Base-by-base conservation (phyloP, 2,888 invertebrate genomes). In the Choristoneura rosaceana region DNA sequence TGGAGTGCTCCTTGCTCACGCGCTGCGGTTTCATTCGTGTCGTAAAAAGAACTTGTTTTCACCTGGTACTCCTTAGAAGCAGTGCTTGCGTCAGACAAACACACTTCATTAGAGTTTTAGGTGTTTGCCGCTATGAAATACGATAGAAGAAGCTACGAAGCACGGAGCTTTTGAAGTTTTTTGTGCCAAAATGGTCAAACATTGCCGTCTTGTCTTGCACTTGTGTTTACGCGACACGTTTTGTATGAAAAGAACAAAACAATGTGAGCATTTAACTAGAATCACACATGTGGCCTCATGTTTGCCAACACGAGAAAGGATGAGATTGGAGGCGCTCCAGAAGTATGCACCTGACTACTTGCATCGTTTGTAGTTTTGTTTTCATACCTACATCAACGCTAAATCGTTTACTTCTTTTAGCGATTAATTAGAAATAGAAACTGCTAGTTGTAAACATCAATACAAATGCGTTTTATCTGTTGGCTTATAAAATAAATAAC, bases 141-240 rank as follows among this genome's bases (percentile, higher is more conserved):
- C 76, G 61, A 65, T 66, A 4, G 63, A 55, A 59, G 62, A 45
- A 59, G 38, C 9, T 64, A 61, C 69, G 45, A 55, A 14, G 43
- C 67, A 25, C 47, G 45, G 34, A 50, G 33, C 47, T 34, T 62
- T 68, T 47, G 41, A 55, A n/a, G 14, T 43, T 61, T 52, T 52
- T 52, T 15, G 15, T 9, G 52, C n/a, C 12, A 78, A 77, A 75
- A 76, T 77, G 77, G 73, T 75, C 77, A 77, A 81, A 75, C 77
- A 79, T 77, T 52, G 52, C 77, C 79, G 78, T 79, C 82, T 83
- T 81, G 78, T 79, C 82, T 83, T 81, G 80, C 80, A 82, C 80
- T 87, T 87, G 81, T 85, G 91, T 90, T 91, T 85, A 88, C 88
- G 81, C 82, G 83, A 87, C 89, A 90, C 88, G 88, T 91, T 87